Evolutionary conservation across 1,140 invertebrate species (phyloP).

Genomic region (Atta colombica): DNA sequence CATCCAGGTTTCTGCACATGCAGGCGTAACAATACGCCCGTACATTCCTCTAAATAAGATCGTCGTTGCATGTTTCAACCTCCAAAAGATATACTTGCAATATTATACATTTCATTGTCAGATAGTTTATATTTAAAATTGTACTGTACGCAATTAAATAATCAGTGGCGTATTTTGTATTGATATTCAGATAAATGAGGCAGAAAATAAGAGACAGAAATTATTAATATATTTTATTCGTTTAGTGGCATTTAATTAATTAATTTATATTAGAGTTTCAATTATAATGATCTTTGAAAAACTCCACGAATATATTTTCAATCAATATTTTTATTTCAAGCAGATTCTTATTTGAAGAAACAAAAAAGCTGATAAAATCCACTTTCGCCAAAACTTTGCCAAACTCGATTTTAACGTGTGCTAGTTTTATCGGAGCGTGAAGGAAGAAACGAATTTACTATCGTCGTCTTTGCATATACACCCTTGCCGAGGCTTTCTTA

Average conservation of each 20-base stretch:
- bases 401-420: conserved; percentile 55
- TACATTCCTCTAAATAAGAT: not conserved
- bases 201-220: not conserved
- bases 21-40: conserved; percentile 70
- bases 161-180: not conserved
- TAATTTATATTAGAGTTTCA: not conserved
- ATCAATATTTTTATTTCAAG: conserved; percentile 44
- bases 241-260: not conserved
- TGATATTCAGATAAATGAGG: not conserved
- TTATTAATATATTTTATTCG: not conserved
- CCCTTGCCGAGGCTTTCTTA: conserved; percentile 45
- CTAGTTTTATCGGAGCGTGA: conserved; percentile 60
- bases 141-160: not conserved
- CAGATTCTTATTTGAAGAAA: not conserved
- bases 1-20: conserved; percentile 40
- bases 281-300: not conserved
- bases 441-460: conserved; percentile 59
- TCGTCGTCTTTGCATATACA: conserved; percentile 60
- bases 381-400: conserved; percentile 45
- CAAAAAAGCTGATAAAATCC: conserved; percentile 45
- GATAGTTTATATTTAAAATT: not conserved
- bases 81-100: not conserved
- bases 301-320: not conserved
- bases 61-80: not conserved
- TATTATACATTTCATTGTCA: too few relatives aligned